A percentile compares a stretch with the other conserved stretches of the same genome.
Evolutionary conservation across 64 coral and sea anemone species (phyloP).

Genomic region (Acropora yongei): DNA sequence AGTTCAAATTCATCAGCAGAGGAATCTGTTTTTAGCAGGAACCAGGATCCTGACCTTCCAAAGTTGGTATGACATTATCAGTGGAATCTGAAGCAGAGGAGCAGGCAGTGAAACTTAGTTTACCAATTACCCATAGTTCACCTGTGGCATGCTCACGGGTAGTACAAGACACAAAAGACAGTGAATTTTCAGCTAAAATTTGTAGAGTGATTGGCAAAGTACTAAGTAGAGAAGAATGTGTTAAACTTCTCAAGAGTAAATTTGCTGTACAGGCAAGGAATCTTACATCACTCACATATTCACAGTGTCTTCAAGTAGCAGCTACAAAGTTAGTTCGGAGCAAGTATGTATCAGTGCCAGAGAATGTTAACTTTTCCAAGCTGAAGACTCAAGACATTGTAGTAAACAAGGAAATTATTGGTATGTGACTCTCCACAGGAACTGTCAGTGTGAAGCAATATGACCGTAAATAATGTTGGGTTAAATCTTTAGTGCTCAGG

Average conservation of each 20-base stretch:
- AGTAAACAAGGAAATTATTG: slow-evolving; percentile 3
- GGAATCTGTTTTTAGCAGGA: background rate
- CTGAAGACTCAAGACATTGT: background rate
- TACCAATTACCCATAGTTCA: background rate
- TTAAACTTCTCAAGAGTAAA: slow-evolving; percentile 8
- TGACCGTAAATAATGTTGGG: background rate
- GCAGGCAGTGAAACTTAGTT: no score
- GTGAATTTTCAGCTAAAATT: background rate
- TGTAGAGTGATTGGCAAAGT: background rate
- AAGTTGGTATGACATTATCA: background rate
- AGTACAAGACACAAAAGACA: slow-evolving; percentile 7
- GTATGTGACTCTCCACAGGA: slow-evolving; percentile 6
- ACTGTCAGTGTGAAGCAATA: background rate
- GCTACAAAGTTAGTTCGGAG: slow-evolving; percentile 1
- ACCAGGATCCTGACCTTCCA: slow-evolving; percentile 5
- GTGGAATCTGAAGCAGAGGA: no score
- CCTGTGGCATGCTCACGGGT: background rate
- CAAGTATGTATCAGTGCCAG: slow-evolving; percentile 2
- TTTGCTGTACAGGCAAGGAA: background rate
- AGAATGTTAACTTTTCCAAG: background rate
- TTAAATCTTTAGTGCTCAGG: background rate
- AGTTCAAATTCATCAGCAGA: background rate
- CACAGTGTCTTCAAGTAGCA: background rate
- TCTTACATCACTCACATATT: slow-evolving; percentile 7
- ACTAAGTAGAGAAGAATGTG: background rate